Percentiles rank a stretch among this genome's conserved stretches.
Evolutionary conservation across 2,113 vertebrate genomes (phyloP).

Genomic region (Bujurquina vittata): DNA sequence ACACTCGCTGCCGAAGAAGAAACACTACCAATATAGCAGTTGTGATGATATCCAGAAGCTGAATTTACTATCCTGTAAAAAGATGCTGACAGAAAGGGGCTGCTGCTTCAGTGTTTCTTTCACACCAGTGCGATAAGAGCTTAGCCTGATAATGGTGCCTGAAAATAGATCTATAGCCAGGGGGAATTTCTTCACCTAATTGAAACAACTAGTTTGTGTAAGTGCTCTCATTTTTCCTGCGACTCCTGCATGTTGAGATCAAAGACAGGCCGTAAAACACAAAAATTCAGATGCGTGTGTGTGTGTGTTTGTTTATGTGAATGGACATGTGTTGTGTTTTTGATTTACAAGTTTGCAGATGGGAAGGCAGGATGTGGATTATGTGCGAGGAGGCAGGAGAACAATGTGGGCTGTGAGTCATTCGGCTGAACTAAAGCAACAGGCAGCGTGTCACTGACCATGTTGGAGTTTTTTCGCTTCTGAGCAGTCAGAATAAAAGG

Average conservation of each 20-base stretch:
- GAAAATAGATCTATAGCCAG: slow-evolving; percentile 40
- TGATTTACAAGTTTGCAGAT: slow-evolving; percentile 49
- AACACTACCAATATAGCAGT: background rate
- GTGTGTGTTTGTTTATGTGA: slow-evolving; percentile 22
- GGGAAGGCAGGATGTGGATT: slow-evolving; percentile 42
- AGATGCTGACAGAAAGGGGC: background rate
- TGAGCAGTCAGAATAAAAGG: background rate
- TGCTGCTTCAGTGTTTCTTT: background rate
- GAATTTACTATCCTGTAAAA: background rate
- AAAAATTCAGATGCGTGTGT: background rate
- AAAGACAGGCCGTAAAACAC: background rate
- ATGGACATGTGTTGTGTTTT: slow-evolving; percentile 35
- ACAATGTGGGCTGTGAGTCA: slow-evolving; percentile 49
- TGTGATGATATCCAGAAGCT: background rate
- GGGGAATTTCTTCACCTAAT: slow-evolving; percentile 51
- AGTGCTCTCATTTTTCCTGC: slow-evolving; percentile 2
- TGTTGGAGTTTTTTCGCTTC: background rate
- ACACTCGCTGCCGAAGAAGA: background rate
- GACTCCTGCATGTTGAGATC: background rate
- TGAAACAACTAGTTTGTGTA: slow-evolving; percentile 16
- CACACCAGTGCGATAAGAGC: background rate
- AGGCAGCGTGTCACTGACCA: background rate
- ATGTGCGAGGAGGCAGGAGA: slow-evolving; percentile 39
- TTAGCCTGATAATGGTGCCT: background rate
- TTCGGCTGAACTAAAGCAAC: slow-evolving; percentile 13